Evolutionary conservation across 2,797 vertebrate genomes (phyloP), one percentile per base, ranked within the genome.

Genomic region (Agapornis canus): DNA sequence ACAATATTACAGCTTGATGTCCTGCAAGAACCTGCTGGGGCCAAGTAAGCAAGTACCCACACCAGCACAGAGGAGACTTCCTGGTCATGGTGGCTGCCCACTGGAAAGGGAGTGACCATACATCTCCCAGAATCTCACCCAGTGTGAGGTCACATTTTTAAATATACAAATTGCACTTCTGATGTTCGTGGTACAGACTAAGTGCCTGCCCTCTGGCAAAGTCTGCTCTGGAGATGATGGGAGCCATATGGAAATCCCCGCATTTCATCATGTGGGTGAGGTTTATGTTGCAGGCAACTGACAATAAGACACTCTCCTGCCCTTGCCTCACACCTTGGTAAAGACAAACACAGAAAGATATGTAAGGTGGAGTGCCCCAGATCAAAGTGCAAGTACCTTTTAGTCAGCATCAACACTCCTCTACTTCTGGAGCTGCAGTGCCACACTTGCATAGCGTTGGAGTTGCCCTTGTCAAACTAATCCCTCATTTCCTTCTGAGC

Each of bases 11-110:
- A 85, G 18, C 31, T 56, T 1, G 1, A 13, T 0, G 1, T n/a
- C 57, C 35, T 3, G 2, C 37, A 31, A 81, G 37, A 49, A 18
- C 21, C 19, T 1, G 0, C 9, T 2, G 3, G 19, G 27, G 25
- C 45, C 69, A 60, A 76, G 37, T 2, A 5, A 78, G 26, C 31
- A 52, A 59, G 19, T 0, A 0, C 9, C 26, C 0, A 0, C 0
- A 0, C 22, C 69, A 37, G 16, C 18, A 21, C 13, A 0, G 0
- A 68, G n/a, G n/a, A 48, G 29, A 75, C 3, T 7, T 31, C 10
- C 32, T 5, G 3, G 37, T 15, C 23, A n/a, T 0, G 0, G n/a
- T 10, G 18, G 45, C 18, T 56, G 49, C 9, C 26, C 1, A 6
- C 26, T 0, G 0, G 54, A 43, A 84, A 66, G 6, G 13, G 37